A percentile compares a stretch with the other conserved stretches of the same genome.
Evolutionary conservation across 1,140 invertebrate species (phyloP).

Genomic region (Cherax quadricarinatus): DNA sequence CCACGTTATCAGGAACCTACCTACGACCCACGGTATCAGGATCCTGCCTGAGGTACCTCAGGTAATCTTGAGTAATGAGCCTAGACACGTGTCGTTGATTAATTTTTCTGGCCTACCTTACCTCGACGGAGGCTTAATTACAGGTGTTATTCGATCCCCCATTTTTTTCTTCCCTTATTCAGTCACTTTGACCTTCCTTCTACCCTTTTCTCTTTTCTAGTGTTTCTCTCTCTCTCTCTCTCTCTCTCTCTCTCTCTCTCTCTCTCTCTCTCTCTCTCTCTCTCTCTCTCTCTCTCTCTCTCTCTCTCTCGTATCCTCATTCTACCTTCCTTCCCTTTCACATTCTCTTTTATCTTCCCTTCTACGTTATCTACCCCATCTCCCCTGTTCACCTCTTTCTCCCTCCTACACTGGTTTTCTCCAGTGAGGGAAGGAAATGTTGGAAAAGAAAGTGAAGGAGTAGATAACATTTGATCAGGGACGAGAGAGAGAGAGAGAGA

Average conservation of each 20-base stretch:
- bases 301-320: not conserved
- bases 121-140: not conserved
- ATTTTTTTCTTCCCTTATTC: not conserved
- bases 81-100: not conserved
- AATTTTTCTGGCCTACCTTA: not conserved
- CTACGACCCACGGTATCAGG: too few species aligned
- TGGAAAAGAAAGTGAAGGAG: too few species aligned
- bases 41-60: too few species aligned
- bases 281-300: constrained; percentile 3
- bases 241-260: not conserved
- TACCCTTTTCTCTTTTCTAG: not conserved
- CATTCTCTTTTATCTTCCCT: not conserved
- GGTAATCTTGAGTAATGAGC: not conserved
- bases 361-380: not conserved
- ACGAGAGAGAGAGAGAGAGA: too few species aligned
- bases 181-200: not conserved
- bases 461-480: too few species aligned
- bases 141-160: not conserved
- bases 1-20: too few species aligned
- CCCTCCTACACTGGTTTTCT: not conserved
- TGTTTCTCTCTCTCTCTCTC: not conserved
- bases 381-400: not conserved
- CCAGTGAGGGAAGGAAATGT: too few species aligned
- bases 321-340: not conserved
- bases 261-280: not conserved